Evolutionary conservation across 2,797 vertebrate species (phyloP), one percentile per base, ranked within the genome.

Genomic region (Ptychobarbus kaznakovi): DNA sequence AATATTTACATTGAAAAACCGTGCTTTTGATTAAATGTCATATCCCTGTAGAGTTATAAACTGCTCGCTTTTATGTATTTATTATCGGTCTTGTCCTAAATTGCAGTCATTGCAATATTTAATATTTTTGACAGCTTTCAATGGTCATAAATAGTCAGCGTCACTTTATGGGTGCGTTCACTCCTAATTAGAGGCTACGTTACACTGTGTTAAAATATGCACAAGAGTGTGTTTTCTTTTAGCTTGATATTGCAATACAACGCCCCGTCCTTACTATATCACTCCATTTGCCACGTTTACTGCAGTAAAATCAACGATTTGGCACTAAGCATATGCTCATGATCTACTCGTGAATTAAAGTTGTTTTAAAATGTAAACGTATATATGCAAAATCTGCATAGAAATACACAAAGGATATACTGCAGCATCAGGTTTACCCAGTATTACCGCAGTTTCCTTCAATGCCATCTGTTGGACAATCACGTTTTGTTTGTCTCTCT

Each of bases 281-380:
- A 20, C 53, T 80, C 77, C 7, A 5, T 51, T 63, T 85, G 84
- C 84, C 84, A 85, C 84, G 84, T 85, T 80, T 80, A 74, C 77
- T 80, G 68, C 40, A 42, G 58, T 42, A 65, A 80, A 85, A 75
- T 18, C 7, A 82, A 38, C 51, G n/a, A 49, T 76, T 77, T 70
- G 53, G 25, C 51, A 25, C 20, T 20, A 13, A 20, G 6, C 11
- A 13, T 25, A 18, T 49, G 4, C 3, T 63, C 40, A 61, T 18
- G 12, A 20, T 49, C 22, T 69, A 35, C 20, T 53, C 5, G 0
- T 40, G 49, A 56, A 16, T 18, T 20, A 3, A 16, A n/a, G 1
- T 68, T n/a, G 12, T 80, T 18, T 56, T 42, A 44, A 40, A 78
- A 44, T 79, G 13, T 53, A 16, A 76, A n/a, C n/a, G 15, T 42